Conservation (phyloP, 92 coral and sea anemone genomes). For the Palythoa grandis region DNA sequence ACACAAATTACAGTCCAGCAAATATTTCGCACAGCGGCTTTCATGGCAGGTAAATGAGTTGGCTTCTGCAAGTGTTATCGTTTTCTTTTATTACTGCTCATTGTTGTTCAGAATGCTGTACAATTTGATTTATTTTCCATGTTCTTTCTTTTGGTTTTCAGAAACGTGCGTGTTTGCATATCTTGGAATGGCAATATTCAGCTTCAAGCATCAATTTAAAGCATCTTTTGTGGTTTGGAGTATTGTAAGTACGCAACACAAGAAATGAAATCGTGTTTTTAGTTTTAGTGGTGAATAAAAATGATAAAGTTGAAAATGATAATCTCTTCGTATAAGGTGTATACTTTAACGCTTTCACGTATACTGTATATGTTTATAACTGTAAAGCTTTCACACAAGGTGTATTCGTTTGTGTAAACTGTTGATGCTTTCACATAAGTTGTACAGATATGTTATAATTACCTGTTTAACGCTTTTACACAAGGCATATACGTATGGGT, state of each 20-base stretch:
- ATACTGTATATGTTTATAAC: too few relatives aligned
- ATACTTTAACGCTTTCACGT: too few relatives aligned
- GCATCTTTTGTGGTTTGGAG: constrained; percentile 98
- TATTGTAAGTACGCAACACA: constrained; percentile 68
- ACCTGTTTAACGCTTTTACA: not conserved
- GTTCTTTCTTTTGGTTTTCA: constrained; percentile 45
- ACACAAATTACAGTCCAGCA: constrained; percentile 99
- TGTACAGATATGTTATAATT: too few relatives aligned
- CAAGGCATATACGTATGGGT: not conserved
- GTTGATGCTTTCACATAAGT: too few relatives aligned
- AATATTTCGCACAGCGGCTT: constrained; percentile 94
- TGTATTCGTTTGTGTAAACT: too few relatives aligned
- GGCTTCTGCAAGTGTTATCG: not conserved
- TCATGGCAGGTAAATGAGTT: constrained; percentile 87
- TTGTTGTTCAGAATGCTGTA: not conserved
- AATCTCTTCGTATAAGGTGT: too few relatives aligned
- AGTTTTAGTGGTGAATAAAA: too few relatives aligned
- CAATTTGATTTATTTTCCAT: not conserved
- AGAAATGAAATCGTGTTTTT: too few relatives aligned
- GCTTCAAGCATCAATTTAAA: constrained; percentile 88
- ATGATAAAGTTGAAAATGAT: too few relatives aligned
- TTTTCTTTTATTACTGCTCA: not conserved
- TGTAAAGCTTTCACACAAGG: too few relatives aligned
- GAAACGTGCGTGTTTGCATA: constrained; percentile 99
- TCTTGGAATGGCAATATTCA: constrained; percentile 99